Evolutionary conservation across 2,797 vertebrate genomes (phyloP).

Genomic region (Austrolebias charrua): DNA sequence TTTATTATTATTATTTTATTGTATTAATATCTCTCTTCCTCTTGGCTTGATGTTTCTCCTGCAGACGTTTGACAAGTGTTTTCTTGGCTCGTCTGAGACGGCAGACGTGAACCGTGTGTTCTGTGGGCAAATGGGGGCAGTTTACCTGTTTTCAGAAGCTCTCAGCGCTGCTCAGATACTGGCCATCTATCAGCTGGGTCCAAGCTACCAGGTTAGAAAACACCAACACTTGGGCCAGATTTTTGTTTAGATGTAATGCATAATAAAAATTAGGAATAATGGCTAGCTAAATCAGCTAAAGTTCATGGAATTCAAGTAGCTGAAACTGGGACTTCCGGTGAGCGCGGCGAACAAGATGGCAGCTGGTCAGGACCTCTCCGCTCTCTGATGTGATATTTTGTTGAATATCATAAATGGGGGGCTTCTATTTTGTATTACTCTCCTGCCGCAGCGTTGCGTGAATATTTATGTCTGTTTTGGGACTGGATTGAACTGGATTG

Average conservation of each 20-base stretch:
- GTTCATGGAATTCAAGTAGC: not conserved
- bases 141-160: slow-evolving; percentile 95
- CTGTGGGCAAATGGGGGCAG: slow-evolving; percentile 96
- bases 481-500: too few species aligned
- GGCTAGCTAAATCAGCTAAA: too few species aligned
- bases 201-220: slow-evolving; percentile 91
- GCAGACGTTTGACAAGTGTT: slow-evolving; percentile 99
- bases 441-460: too few species aligned
- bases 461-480: too few species aligned
- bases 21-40: not conserved
- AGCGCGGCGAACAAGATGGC: too few species aligned
- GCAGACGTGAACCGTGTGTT: slow-evolving; percentile 95
- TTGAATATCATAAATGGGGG: too few species aligned
- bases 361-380: too few species aligned
- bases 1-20: not conserved
- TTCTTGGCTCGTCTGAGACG: slow-evolving; percentile 97
- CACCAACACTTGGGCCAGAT: not conserved
- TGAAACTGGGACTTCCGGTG: too few species aligned
- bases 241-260: not conserved
- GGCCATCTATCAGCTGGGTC: slow-evolving; percentile 95
- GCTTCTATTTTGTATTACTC: too few species aligned
- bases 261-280: too few species aligned
- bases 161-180: slow-evolving; percentile 97
- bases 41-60: slow-evolving; percentile 15
- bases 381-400: too few species aligned